phyloP scores from a whole-genome alignment of 2,797 vertebrate species.

The Tokudaia tokunoshimensis region DNA sequence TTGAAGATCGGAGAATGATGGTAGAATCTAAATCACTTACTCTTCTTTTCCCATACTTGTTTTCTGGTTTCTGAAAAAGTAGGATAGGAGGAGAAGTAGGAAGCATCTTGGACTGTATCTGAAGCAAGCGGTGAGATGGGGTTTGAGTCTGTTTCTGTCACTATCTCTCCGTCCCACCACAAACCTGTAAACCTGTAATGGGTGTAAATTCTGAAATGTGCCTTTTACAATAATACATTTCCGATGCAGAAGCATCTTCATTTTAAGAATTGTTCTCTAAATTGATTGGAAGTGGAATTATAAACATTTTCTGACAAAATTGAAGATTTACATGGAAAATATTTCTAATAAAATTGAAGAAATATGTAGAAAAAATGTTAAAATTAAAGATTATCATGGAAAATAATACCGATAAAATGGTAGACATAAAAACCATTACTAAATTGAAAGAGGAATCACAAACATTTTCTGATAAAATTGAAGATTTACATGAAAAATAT shows the following conservation, averaged over 20 bases:
- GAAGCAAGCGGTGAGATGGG: not conserved
- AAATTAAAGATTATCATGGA: no score
- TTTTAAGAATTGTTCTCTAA: not conserved
- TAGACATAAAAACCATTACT: no score
- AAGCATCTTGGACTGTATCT: not conserved
- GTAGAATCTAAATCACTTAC: not conserved
- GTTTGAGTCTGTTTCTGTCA: not conserved
- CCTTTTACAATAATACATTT: not conserved
- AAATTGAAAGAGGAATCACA: no score
- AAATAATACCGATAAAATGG: no score
- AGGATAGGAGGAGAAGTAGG: not conserved
- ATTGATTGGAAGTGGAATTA: no score
- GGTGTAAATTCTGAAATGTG: not conserved
- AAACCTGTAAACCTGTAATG: not conserved
- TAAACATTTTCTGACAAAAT: no score
- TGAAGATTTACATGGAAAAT: no score
- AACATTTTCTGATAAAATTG: no score
- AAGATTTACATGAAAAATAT: no score
- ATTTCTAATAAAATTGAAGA: no score
- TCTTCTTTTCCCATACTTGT: not conserved
- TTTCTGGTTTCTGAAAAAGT: slow-evolving; percentile 36
- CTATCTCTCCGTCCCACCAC: not conserved
- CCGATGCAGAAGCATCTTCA: slow-evolving; percentile 8
- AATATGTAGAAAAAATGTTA: no score
- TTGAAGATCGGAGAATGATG: not conserved